These are phyloP conservation scores for Siderastrea siderea DNA, from an alignment of 92 coral and sea anemone species.

Conservation along the genomic window DNA sequence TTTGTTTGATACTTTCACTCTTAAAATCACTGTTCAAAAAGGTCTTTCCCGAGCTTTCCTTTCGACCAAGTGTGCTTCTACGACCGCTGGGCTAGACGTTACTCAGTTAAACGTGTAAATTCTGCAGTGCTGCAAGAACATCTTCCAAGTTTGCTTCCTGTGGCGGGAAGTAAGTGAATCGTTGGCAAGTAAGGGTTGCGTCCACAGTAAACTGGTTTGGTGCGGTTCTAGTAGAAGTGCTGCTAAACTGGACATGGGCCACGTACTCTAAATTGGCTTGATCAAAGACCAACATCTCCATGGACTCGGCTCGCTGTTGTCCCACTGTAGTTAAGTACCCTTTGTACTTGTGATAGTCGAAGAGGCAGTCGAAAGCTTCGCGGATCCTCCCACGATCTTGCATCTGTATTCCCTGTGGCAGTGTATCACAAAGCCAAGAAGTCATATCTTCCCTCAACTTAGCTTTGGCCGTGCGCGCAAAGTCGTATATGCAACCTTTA, in stretches of 20 bases:
- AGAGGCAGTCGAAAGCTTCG: not conserved
- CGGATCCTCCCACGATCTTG: no score
- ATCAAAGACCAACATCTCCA: slow-evolving; percentile 5
- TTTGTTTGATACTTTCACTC: no score
- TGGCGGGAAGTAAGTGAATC: not conserved
- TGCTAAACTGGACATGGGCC: slow-evolving; percentile 1
- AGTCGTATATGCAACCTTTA: not conserved
- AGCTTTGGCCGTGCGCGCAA: not conserved
- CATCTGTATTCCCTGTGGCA: not conserved
- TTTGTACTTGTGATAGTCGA: not conserved
- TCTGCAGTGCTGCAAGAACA: not conserved
- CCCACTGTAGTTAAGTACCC: not conserved
- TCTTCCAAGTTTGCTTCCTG: not conserved
- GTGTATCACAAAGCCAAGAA: not conserved
- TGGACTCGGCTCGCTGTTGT: not conserved
- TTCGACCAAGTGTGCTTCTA: no score
- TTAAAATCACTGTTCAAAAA: no score
- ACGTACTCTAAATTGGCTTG: not conserved
- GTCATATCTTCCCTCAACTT: not conserved
- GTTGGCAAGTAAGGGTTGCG: not conserved
- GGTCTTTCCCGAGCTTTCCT: no score
- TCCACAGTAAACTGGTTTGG: not conserved
- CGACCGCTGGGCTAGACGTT: no score
- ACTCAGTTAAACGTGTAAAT: no score
- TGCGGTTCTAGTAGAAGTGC: not conserved